Percentiles rank a stretch among this genome's conserved stretches.
Conservation (phyloP, 2,797 vertebrate genomes). For the Smutsia temminckii region DNA sequence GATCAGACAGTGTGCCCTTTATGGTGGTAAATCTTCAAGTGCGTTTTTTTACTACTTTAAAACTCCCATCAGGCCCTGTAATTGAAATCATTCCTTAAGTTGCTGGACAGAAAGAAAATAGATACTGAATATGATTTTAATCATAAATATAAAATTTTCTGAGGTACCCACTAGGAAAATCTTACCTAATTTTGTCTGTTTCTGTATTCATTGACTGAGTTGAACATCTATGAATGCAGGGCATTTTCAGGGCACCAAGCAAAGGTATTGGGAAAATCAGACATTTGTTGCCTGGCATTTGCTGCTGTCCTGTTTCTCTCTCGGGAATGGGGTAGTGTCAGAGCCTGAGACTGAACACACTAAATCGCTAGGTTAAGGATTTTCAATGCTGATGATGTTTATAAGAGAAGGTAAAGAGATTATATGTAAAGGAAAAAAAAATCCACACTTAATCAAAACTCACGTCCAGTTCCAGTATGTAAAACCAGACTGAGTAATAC, state of each 20-base stretch:
- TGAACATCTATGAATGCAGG: neutral
- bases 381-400: rapidly evolving
- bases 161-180: neutral
- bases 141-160: neutral
- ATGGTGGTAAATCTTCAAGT: too few species aligned
- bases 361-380: neutral
- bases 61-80: neutral
- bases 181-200: neutral
- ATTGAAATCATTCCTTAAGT: neutral
- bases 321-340: neutral
- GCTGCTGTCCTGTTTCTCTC: neutral
- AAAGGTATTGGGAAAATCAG: neutral
- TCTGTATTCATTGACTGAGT: neutral
- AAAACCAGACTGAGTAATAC: neutral
- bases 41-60: neutral
- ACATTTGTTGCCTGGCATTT: neutral
- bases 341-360: neutral
- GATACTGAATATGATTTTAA: neutral
- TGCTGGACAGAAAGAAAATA: neutral
- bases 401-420: neutral
- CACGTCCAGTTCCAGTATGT: neutral
- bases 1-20: rapidly evolving
- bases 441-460: neutral
- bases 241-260: neutral
- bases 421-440: neutral